phyloP scores from a whole-genome alignment of 2,113 vertebrate genomes.

The Menura novaehollandiae region DNA sequence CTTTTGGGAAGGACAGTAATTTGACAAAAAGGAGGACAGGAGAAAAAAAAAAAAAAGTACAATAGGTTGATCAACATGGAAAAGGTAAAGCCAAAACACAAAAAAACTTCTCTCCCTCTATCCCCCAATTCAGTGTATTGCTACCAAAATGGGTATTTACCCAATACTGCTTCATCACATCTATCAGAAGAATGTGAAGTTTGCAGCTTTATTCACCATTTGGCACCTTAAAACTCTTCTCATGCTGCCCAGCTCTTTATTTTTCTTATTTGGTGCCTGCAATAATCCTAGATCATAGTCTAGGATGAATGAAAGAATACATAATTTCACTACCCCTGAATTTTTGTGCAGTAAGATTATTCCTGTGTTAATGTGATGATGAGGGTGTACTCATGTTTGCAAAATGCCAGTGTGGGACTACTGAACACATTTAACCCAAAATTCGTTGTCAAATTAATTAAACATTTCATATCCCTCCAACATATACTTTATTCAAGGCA shows the following conservation, averaged over 20 bases:
- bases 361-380: not conserved
- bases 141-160: not conserved
- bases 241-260: not conserved
- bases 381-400: not conserved
- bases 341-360: not conserved
- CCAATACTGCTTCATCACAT: not conserved
- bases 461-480: not conserved
- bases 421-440: constrained; percentile 3
- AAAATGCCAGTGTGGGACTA: not conserved
- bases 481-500: not conserved
- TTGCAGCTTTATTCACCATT: not conserved
- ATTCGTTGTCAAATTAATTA: not conserved
- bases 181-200: not conserved
- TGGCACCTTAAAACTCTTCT: not conserved
- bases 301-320: not conserved
- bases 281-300: not conserved
- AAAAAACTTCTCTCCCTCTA: not conserved
- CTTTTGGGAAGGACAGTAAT: not conserved
- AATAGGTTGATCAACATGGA: not conserved
- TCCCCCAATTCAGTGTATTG: not conserved
- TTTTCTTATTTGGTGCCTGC: not conserved
- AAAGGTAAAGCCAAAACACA: not conserved
- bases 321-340: not conserved
- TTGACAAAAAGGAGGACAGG: not conserved
- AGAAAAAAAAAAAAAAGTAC: not conserved